phyloP scores from a whole-genome alignment of 2,113 vertebrate genomes.

The Cryptoleucopteryx plumbea region DNA sequence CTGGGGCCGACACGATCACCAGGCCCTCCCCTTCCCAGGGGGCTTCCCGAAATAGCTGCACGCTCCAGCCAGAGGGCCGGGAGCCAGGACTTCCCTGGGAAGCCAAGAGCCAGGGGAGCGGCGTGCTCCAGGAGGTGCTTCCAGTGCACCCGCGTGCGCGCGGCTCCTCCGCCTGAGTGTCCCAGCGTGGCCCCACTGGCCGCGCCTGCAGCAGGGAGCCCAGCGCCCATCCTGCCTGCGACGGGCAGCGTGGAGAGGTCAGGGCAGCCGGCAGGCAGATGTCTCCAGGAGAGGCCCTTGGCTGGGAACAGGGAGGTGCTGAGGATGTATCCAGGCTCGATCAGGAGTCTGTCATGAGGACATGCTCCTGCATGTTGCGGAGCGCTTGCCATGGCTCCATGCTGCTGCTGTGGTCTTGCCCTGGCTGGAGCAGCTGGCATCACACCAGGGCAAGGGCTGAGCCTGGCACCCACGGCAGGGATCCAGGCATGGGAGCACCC shows the following conservation, averaged over 20 bases:
- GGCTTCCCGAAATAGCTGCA: conserved; percentile 64
- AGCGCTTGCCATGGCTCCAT: rapidly evolving
- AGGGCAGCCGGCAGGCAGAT: not conserved
- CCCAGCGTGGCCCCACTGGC: not conserved
- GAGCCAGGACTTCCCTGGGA: conserved; percentile 58
- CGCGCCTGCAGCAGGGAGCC: not conserved
- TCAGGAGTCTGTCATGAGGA: not conserved
- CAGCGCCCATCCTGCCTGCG: rapidly evolving
- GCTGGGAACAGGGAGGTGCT: not conserved
- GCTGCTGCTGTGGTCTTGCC: not conserved
- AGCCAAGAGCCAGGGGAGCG: not conserved
- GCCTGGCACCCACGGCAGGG: not conserved
- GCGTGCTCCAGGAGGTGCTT: not conserved
- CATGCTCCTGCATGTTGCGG: rapidly evolving
- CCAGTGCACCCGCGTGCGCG: rapidly evolving
- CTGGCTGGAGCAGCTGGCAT: not conserved
- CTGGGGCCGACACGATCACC: not conserved
- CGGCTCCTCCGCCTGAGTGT: not conserved
- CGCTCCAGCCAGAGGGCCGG: conserved; percentile 51
- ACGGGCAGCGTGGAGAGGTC: rapidly evolving
- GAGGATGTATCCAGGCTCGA: rapidly evolving
- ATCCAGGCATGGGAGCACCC: not conserved
- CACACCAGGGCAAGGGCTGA: rapidly evolving
- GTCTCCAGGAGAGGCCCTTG: not conserved
- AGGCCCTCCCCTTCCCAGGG: conserved; percentile 10